Evolutionary conservation across 1,140 invertebrate genomes (phyloP).

Genomic region (Drosophila baimaii): DNA sequence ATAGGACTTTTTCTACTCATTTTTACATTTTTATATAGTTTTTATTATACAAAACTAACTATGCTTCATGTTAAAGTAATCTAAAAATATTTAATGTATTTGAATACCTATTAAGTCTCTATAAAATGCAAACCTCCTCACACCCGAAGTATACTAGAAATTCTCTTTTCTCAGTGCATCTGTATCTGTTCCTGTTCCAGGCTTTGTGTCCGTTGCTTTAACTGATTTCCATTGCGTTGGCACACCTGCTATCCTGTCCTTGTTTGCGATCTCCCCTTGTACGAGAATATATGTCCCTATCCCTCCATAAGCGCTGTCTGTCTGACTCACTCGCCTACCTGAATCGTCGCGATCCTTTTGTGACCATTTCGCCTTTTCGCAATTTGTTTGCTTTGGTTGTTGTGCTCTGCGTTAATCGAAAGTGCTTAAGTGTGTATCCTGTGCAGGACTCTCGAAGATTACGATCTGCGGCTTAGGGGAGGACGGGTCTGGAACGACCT

Average conservation of each 20-base stretch:
- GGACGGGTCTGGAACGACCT: constrained; percentile 31
- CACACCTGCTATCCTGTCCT: constrained; percentile 66
- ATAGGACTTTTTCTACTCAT: too few species aligned
- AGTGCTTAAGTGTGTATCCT: constrained; percentile 63
- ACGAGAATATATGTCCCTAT: neutral
- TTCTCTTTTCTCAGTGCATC: neutral
- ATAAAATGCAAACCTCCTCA: neutral
- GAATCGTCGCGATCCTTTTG: constrained; percentile 53
- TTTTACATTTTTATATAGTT: too few species aligned
- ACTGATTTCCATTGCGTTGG: constrained; percentile 68
- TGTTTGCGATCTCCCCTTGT: constrained; percentile 15
- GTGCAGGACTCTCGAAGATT: constrained; percentile 50
- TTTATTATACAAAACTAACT: too few species aligned
- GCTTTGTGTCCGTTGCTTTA: constrained; percentile 37
- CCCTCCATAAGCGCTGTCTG: constrained; percentile 1
- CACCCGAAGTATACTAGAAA: neutral
- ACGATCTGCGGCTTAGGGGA: constrained; percentile 38
- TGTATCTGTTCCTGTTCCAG: constrained; percentile 25
- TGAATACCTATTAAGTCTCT: neutral
- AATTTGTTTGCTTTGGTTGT: constrained; percentile 56
- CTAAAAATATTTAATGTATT: neutral
- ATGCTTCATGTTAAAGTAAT: too few species aligned
- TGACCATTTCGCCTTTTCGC: constrained; percentile 54
- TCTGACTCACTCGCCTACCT: constrained; percentile 42
- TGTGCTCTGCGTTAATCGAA: constrained; percentile 58